Evolutionary conservation across 2,797 vertebrate species (phyloP), one percentile per base, ranked within the genome.

Genomic region (Takifugu ocellatus): DNA sequence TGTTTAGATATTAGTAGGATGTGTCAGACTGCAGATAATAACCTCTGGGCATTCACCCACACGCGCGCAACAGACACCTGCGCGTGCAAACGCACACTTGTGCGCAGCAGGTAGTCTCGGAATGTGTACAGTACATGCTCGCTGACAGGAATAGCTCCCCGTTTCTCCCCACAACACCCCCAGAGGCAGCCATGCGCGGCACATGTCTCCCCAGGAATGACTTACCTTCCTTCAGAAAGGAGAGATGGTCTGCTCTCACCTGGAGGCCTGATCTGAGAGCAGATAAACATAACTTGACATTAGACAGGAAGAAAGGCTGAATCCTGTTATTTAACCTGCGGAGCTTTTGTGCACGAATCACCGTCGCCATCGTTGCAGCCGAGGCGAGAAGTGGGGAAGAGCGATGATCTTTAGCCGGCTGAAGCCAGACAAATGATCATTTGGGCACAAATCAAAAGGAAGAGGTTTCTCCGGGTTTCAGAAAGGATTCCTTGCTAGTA

Each of bases 11-110:
- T 74, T 68, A 68, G 64, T 70, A 49, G 54, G 78, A 78, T 56
- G 70, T 83, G 75, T 82, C 72, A 77, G 59, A 81, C 74, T 57
- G 49, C 52, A 71, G 70, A 59, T 78, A 71, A 81, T 64, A 77
- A 66, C 82, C 76, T 67, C 64, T 72, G 57, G 68, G 53, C 57
- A 59, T 57, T 51, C 59, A 55, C 46, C 44, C 51, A 25, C 59
- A 66, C 29, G 63, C 57, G 56, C 17, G 64, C 39, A 54, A 56
- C 21, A 61, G 44, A 46, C 39, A 59, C 26, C 48, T 5, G 16
- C 25, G 29, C 17, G 67, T 31, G n/a, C 43, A 42, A 48, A 29
- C 33, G 60, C 31, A 65, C 42, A 45, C 26, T 50, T 29, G 16
- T 25, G 46, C 17, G 31, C 46, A 55, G 46, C n/a, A 50, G 54